Base-by-base conservation (phyloP, 2,888 invertebrate species). In the Allolobophora icterica region DNA sequence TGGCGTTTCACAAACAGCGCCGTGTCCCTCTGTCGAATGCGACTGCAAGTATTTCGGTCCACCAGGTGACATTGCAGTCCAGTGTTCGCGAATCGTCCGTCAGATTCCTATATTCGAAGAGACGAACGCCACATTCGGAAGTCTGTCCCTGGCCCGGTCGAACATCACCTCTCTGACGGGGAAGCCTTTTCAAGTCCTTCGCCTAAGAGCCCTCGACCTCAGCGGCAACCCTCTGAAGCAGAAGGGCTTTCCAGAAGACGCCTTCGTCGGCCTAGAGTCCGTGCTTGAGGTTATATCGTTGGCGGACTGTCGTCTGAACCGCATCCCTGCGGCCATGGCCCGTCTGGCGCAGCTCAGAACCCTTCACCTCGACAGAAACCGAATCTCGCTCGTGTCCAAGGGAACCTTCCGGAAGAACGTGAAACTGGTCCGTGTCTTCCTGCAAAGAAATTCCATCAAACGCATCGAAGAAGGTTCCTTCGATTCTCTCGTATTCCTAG, bases 331-430 rank as follows among this genome's bases (percentile, higher is more conserved):
- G 83, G 83, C 71, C 83, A 21, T 90, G 24, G 24, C 84, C 35
- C 90, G 83, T 35, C 90, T 90, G 83, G 33, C 34, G 30, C 71
- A 52, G 34, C 90, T 90, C 83, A 83, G 71, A 33, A 83, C 83
- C 33, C 90, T 90, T 42, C 35, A 90, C 35, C 83, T 90, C 30
- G 90, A 90, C 83, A 83, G 90, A 38, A 90, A 90, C 90, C 21
- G 35, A 24, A 58, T 90, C 34, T 83, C 58, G 83, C 21, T 58
- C 40, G 40, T 90, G 33, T 21, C 34, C 21, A 58, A 83, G 35
- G 42, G 34, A 71, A 40, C n/a, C 17, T 90, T 90, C 83, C 40
- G 35, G 35, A 33, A 33, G 58, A 90, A 90, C 90, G 21, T 58
- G 24, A 34, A 35, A 40, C 83, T 90, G 90, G 71, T 58, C 40